These are phyloP conservation scores for Daboia siamensis DNA, from an alignment of 2,113 vertebrate species.

Conservation along the genomic window DNA sequence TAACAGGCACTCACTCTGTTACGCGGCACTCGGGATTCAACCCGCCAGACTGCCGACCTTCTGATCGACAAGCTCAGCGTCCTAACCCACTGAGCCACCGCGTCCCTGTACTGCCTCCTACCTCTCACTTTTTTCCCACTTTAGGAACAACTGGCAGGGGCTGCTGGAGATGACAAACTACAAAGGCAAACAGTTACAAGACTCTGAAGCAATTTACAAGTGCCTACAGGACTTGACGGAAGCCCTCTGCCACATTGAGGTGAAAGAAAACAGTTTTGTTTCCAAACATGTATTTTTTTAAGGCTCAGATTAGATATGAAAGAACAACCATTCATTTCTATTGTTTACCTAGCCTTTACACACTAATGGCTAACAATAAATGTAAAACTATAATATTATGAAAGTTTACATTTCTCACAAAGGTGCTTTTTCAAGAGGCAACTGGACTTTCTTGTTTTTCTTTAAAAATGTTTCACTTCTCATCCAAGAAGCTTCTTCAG, in stretches of 20 bases:
- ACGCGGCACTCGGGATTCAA: too few species aligned
- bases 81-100: too few species aligned
- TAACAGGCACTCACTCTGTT: too few species aligned
- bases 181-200: conserved; percentile 66
- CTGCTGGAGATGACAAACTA: conserved; percentile 68
- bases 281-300: neutral
- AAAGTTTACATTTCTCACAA: neutral
- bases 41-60: too few species aligned
- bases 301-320: neutral
- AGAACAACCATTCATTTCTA: neutral
- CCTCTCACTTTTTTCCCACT: neutral
- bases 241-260: conserved; percentile 79
- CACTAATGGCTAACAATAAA: neutral
- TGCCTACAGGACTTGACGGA: conserved; percentile 78
- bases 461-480: too few species aligned
- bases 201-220: conserved; percentile 71
- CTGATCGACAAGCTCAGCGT: too few species aligned
- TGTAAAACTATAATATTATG: neutral
- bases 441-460: too few species aligned
- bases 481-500: too few species aligned
- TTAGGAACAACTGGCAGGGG: conserved; percentile 81
- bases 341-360: neutral
- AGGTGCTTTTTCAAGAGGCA: too few species aligned
- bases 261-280: conserved; percentile 50
- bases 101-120: neutral